Evolutionary conservation across 2,113 vertebrate species (phyloP).

Genomic region (Sylvilagus bachmani): DNA sequence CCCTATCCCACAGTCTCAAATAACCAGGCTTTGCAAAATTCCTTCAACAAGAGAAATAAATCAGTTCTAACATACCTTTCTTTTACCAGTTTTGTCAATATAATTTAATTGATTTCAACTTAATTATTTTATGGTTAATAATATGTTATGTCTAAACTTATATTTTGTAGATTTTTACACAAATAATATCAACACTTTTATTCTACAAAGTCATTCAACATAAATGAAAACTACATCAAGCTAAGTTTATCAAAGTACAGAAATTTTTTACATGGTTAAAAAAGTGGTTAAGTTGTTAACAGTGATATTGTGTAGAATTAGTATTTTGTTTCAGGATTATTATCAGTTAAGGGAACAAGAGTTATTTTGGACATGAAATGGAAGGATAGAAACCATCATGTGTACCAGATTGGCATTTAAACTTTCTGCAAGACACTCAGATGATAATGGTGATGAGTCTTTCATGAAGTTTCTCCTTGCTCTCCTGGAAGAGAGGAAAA

Average conservation of each 20-base stretch:
- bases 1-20: too few relatives aligned
- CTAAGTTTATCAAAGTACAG: constrained; percentile 19
- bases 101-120: background rate
- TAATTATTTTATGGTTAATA: background rate
- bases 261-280: background rate
- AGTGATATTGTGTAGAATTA: constrained; percentile 7
- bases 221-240: constrained; percentile 14
- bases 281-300: constrained; percentile 47
- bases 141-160: background rate
- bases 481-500: constrained; percentile 91
- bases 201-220: background rate
- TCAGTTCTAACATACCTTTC: background rate
- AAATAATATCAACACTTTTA: background rate
- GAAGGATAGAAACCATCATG: constrained; percentile 86
- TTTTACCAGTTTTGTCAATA: background rate
- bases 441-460: constrained; percentile 90
- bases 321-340: constrained; percentile 52
- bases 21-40: background rate
- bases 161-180: background rate
- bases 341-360: constrained; percentile 38
- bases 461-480: constrained; percentile 90
- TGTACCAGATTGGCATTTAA: constrained; percentile 91
- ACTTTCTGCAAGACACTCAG: constrained; percentile 91
- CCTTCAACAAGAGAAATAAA: background rate
- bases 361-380: constrained; percentile 81